Base-by-base conservation (phyloP, 2,797 vertebrate genomes). In the Parauchenoglanis ngamensis region DNA sequence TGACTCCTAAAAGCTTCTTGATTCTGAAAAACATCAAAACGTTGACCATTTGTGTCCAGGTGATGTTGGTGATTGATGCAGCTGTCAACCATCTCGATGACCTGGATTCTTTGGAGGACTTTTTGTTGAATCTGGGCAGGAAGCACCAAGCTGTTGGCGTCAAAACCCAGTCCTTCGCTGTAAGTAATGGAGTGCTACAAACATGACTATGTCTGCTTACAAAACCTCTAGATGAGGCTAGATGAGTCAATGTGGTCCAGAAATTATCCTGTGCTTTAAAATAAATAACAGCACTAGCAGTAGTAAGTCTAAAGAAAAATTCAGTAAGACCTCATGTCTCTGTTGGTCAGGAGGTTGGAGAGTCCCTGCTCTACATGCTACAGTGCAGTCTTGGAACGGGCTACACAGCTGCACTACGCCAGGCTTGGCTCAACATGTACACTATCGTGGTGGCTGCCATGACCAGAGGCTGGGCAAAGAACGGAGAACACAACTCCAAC, bases 11-110 rank as follows among this genome's bases (percentile, higher is more conserved):
- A 35, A 23, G 54, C 31, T 65, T 67, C 46, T 49, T 70, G 5
- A 57, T 67, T 13, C 25, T 81, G 17, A 49, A 21, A 83, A 52
- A 12, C 11, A 19, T 31, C 1, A 23, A 79, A 40, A 59, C 1
- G 86, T 40, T 79, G 10, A 17, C 4, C 8, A 12, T 85, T 44
- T 65, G 13, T 89, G 59, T 61, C 8, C 89, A 99, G 98, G 98
- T 99, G 88, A 99, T 99, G 98, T 93, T 98, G 23, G 98, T 99
- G 91, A 97, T 99, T 0, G 98, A 98, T 56, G 96, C 97, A 2
- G 98, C 97, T 0, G 97, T 98, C 91, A 97, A 93, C 92, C 96
- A 98, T 80, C 92, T 98, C 91, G 98, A 99, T 54, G 95, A 98
- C 93, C 94, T 99, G 87, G 95, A 96, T 81, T 95, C 96, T 6